A percentile compares a stretch with the other conserved stretches of the same genome.
phyloP scores from a whole-genome alignment of 1,140 invertebrate species.

The Orchestia grillus region DNA sequence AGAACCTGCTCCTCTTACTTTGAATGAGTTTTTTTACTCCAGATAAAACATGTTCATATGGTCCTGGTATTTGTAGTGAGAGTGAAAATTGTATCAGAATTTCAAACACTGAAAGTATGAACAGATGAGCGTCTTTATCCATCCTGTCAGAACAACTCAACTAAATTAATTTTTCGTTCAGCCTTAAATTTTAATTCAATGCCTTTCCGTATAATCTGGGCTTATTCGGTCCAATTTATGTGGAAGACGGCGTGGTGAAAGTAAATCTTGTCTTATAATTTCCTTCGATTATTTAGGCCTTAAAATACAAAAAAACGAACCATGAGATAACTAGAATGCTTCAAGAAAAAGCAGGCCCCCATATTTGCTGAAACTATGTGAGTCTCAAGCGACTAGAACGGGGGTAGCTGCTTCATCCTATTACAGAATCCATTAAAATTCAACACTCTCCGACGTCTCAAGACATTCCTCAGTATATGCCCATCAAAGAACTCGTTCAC shows the following conservation, averaged over 20 bases:
- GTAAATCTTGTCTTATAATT: background rate
- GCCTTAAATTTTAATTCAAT: background rate
- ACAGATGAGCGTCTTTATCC: background rate
- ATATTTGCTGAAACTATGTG: background rate
- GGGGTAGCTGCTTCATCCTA: background rate
- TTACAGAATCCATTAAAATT: background rate
- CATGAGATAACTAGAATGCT: background rate
- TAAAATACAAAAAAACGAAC: background rate
- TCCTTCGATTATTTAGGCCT: background rate
- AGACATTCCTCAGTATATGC: background rate
- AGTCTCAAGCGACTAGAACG: background rate
- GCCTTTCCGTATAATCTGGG: too few species aligned
- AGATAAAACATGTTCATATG: background rate
- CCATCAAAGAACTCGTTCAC: background rate
- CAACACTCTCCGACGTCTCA: background rate
- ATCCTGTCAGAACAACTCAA: background rate
- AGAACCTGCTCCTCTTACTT: background rate
- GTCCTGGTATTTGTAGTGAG: background rate
- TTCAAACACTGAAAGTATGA: background rate
- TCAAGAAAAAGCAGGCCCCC: too few species aligned
- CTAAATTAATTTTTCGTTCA: background rate
- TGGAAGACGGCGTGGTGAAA: background rate
- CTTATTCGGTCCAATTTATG: background rate
- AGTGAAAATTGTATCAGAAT: background rate
- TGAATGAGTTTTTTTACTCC: background rate